Base-by-base conservation (phyloP, 1,140 invertebrate genomes). In the Caenorhabditis brenneri region DNA sequence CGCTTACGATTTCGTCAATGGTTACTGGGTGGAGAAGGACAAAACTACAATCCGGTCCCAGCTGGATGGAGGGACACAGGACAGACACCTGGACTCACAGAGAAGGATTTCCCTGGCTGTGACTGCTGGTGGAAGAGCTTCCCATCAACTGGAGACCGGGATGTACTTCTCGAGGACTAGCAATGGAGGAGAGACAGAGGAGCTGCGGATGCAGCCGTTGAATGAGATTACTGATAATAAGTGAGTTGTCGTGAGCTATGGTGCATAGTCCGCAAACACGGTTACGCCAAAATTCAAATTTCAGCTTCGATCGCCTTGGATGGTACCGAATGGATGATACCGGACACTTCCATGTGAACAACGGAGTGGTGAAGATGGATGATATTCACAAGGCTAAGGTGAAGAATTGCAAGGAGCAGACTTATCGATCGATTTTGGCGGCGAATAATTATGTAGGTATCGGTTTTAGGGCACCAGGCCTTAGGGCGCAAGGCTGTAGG, bases 151-250 rank as follows among this genome's bases (percentile, higher is more conserved):
- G 49, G 85, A 86, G 16, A 82, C 74, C 22, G 85, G 85, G 27
- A 86, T 86, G 85, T 86, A 86, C 39, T 86, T 86, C 69, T 69
- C 84, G 10, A 78, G 80, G n/a, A 86, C 60, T 1, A 86, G 69
- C 36, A 80, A 60, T 36, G 85, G 85, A 51, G 81, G 79, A 80
- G 80, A 86, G 33, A 82, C 87, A 7, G 85, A 85, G 39, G 83
- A 82, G 36, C 31, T 86, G 65, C 81, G 85, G 60, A 84, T 55
- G 51, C 65, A 81, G 24, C 85, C 83, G 19, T 46, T 86, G 49
- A 86, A 86, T 65, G 85, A 86, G 42, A 74, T 85, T 33, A 83
- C 85, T 12, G 83, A 85, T 48, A 86, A 85, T 53, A 86, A 86
- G 85, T 86, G 33, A 27, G 83, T 85, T 31, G 10, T 19, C n/a